phyloP scores from a whole-genome alignment of 2,888 invertebrate species.

The Thereva unica region DNA sequence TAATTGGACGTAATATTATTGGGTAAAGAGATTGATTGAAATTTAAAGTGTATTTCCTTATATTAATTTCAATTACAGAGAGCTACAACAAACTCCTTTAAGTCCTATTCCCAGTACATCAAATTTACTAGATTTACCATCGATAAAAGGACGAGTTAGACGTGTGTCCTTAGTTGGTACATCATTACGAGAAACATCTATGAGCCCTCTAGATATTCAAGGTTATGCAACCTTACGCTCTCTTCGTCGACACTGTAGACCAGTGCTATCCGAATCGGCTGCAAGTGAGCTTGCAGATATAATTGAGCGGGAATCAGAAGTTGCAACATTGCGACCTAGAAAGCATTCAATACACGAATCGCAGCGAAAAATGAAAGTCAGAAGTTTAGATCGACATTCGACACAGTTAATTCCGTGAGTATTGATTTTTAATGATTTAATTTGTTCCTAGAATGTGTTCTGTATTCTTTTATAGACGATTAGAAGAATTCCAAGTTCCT shows the following conservation, averaged over 20 bases:
- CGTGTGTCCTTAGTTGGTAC: slow-evolving; percentile 53
- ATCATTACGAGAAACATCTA: slow-evolving; percentile 52
- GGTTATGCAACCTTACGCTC: slow-evolving; percentile 76
- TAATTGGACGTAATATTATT: slow-evolving; percentile 64
- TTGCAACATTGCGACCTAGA: slow-evolving; percentile 48
- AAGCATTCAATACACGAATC: slow-evolving; percentile 52
- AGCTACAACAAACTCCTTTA: slow-evolving; percentile 74
- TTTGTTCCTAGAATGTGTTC: slow-evolving; percentile 12
- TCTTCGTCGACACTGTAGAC: slow-evolving; percentile 68
- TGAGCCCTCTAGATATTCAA: slow-evolving; percentile 75
- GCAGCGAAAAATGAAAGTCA: slow-evolving; percentile 53
- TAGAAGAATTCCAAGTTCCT: slow-evolving; percentile 54
- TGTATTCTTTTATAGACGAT: slow-evolving; percentile 44
- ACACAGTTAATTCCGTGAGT: slow-evolving; percentile 52
- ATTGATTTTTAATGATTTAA: neutral
- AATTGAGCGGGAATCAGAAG: slow-evolving; percentile 48
- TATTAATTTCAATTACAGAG: slow-evolving; percentile 55
- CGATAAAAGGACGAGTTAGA: slow-evolving; percentile 47
- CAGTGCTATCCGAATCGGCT: slow-evolving; percentile 68
- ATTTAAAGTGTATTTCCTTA: slow-evolving; percentile 12
- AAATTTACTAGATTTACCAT: slow-evolving; percentile 64
- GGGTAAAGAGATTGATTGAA: slow-evolving; percentile 57
- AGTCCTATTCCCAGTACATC: slow-evolving; percentile 89
- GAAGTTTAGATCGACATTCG: slow-evolving; percentile 55
- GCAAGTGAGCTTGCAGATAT: slow-evolving; percentile 64